These are phyloP conservation scores for Ochropleura leucogaster DNA, from an alignment of 2,888 invertebrate genomes.

Conservation along the genomic window DNA sequence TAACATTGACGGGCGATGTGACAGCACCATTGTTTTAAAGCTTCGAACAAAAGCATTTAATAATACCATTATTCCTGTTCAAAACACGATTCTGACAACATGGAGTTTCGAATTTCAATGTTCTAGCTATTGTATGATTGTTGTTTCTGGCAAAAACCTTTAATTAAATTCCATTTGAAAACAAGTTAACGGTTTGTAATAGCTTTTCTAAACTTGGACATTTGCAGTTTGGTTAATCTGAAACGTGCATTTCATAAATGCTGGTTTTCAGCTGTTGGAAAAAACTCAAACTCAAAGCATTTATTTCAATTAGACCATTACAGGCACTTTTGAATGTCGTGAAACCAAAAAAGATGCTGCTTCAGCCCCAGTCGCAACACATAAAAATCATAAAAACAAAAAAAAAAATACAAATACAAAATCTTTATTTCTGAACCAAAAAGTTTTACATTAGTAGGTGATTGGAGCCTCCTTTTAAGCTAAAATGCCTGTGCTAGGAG, in stretches of 20 bases:
- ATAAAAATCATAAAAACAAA: too few relatives aligned
- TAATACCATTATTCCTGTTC: slow-evolving; percentile 14
- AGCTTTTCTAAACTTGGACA: neutral
- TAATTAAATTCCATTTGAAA: slow-evolving; percentile 9
- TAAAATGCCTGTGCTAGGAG: too few relatives aligned
- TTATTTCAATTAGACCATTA: too few relatives aligned
- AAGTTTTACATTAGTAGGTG: too few relatives aligned
- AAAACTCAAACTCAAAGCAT: too few relatives aligned
- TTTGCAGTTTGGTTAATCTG: neutral
- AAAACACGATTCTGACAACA: neutral
- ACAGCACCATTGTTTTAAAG: neutral
- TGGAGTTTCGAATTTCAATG: slow-evolving; percentile 10
- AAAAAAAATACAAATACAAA: too few relatives aligned
- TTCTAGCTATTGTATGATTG: slow-evolving; percentile 5
- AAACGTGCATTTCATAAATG: neutral
- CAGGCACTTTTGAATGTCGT: too few relatives aligned
- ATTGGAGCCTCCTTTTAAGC: too few relatives aligned
- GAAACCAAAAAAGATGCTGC: too few relatives aligned
- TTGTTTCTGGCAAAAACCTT: neutral
- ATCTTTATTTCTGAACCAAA: too few relatives aligned
- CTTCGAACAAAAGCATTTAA: neutral
- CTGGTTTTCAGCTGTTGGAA: neutral
- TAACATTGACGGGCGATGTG: neutral
- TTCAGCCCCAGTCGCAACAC: too few relatives aligned
- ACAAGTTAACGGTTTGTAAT: slow-evolving; percentile 2